Evolutionary conservation across 1,140 invertebrate genomes (phyloP), one percentile per base, ranked within the genome.

Genomic region (Drosophila willistoni): DNA sequence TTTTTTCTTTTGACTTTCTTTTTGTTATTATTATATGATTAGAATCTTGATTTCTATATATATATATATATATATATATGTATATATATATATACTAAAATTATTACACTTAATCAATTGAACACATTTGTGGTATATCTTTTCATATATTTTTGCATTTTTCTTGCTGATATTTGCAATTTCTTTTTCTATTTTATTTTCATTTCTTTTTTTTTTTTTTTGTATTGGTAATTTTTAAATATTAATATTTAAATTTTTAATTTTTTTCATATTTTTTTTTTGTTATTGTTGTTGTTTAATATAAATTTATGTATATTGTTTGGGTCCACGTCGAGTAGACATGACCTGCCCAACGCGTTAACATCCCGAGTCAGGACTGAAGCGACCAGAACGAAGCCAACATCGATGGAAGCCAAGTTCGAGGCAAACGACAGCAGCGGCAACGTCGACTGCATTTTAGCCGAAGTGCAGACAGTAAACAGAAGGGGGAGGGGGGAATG

Each of bases 311-410:
- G 59, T 65, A 29, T 56, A 34, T 56, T 64, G 41, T 65, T 64
- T 71, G 54, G 78, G 77, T 89, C 71, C 81, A 90, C 78, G 83
- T 77, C 77, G 77, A 86, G 77, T 87, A 90, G 91, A 91, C 91
- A 92, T 92, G 91, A 92, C 91, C 91, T 92, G 91, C 91, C 91
- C 90, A 91, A 92, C 91, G 84, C 84, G 91, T 64, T 85, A 91
- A 91, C 91, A 91, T 90, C 91, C 91, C 91, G 91, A 90, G 89
- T 92, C 91, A 92, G 91, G 91, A 92, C 91, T 92, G 81, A 91
- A 91, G 68, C 75, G 78, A 75, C 73, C 73, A 71, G 72, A 73
- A 79, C 68, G 68, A 63, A 79, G 71, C 66, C 73, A 67, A 64
- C 42, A 65, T 39, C 36, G 62, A 51, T 19, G 73, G 60, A 51